Percentiles rank a stretch among this genome's conserved stretches.
Conservation (phyloP, 2,113 vertebrate species). For the Acanthochromis polyacanthus region DNA sequence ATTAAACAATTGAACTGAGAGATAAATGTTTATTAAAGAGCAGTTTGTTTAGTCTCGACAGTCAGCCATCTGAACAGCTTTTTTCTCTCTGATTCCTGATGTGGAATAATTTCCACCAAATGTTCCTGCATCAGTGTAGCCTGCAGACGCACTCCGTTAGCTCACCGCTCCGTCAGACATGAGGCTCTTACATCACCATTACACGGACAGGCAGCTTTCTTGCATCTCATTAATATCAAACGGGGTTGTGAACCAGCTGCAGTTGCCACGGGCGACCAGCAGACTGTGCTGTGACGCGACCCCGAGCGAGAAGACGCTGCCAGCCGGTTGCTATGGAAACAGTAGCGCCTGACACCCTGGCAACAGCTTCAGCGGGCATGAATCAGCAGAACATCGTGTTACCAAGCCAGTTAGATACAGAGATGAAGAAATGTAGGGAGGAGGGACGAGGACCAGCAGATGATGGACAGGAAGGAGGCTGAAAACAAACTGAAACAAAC, state of each 20-base stretch:
- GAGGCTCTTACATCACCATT: too few species aligned
- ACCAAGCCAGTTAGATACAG: background rate
- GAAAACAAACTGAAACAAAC: background rate
- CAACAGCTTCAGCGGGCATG: slow-evolving; percentile 64
- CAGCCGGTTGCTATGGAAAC: slow-evolving; percentile 80
- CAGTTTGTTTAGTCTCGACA: slow-evolving; percentile 2
- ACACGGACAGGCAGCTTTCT: too few species aligned
- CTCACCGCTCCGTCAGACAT: background rate
- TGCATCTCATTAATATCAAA: too few species aligned
- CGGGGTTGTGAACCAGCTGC: background rate
- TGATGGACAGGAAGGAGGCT: background rate
- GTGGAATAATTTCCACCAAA: slow-evolving; percentile 11
- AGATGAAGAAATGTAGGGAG: slow-evolving; percentile 14
- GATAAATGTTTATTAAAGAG: background rate
- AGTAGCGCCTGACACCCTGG: slow-evolving; percentile 59
- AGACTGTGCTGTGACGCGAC: slow-evolving; percentile 48
- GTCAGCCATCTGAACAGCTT: too few species aligned
- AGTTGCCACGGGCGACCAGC: slow-evolving; percentile 37
- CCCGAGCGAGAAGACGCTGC: slow-evolving; percentile 64
- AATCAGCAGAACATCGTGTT: slow-evolving; percentile 77
- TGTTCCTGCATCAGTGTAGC: background rate
- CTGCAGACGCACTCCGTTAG: slow-evolving; percentile 2
- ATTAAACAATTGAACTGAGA: background rate
- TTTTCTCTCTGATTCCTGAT: background rate
- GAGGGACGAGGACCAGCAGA: background rate